Percentiles rank a stretch among this genome's conserved stretches.
Conservation (phyloP, 2,797 vertebrate species). For the Hydrolagus colliei region DNA sequence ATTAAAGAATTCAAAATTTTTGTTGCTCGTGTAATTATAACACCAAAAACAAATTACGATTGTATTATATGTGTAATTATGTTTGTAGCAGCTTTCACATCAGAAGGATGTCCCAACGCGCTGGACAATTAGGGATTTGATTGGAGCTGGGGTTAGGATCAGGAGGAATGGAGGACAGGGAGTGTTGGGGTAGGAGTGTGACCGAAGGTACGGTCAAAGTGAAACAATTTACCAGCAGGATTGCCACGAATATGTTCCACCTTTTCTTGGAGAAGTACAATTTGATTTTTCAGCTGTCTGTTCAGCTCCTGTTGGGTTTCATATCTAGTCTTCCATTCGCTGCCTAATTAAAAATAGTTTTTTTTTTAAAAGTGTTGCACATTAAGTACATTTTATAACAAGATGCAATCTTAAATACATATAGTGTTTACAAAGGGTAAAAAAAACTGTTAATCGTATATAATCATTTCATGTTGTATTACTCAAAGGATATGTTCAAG, state of each 20-base stretch:
- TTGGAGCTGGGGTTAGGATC: too few species aligned
- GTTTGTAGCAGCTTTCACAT: too few species aligned
- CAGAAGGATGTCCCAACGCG: too few species aligned
- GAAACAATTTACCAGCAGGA: constrained; percentile 60
- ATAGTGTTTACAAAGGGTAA: too few species aligned
- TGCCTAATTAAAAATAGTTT: constrained; percentile 49
- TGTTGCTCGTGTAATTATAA: neutral
- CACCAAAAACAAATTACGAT: neutral
- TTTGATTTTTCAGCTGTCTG: constrained; percentile 70
- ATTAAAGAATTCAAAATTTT: neutral
- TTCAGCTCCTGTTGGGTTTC: constrained; percentile 79
- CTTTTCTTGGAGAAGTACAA: constrained; percentile 59
- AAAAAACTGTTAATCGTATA: too few species aligned
- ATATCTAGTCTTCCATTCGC: constrained; percentile 79
- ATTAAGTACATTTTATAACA: neutral
- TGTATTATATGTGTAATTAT: neutral
- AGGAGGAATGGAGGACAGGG: too few species aligned
- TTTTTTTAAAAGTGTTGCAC: neutral
- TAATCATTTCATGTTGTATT: neutral
- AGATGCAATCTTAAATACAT: too few species aligned
- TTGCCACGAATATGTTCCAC: constrained; percentile 63
- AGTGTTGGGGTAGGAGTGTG: too few species aligned
- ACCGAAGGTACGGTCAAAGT: too few species aligned
- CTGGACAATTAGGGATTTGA: too few species aligned
- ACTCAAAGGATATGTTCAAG: neutral